Percentiles rank a stretch among this genome's conserved stretches.
Conservation (phyloP, 2,113 vertebrate genomes). For the Eudyptes chrysolophus region DNA sequence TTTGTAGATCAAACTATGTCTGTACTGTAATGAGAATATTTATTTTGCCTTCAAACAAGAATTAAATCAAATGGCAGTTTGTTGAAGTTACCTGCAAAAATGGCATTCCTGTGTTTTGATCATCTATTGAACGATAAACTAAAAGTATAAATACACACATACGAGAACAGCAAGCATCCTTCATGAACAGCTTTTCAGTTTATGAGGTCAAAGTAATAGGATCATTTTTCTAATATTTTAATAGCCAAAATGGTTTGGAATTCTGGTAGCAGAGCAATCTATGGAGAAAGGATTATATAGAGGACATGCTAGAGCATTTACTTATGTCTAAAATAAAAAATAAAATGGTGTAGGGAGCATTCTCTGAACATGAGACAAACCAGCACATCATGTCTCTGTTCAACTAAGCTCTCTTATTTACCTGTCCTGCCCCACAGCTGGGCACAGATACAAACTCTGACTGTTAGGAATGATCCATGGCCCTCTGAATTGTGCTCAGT, state of each 20-base stretch:
- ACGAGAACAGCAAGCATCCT: not conserved
- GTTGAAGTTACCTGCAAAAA: not conserved
- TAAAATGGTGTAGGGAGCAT: not conserved
- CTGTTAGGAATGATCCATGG: not conserved
- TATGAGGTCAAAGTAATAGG: not conserved
- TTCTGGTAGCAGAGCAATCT: not conserved
- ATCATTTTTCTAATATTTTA: not conserved
- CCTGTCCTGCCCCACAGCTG: not conserved
- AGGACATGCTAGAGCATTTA: not conserved
- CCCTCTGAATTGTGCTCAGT: not conserved
- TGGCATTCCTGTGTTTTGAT: not conserved
- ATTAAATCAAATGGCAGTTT: not conserved
- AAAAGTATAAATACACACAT: not conserved
- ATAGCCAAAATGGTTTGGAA: not conserved
- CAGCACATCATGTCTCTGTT: not conserved
- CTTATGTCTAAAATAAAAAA: not conserved
- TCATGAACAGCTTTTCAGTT: not conserved
- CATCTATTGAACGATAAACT: not conserved
- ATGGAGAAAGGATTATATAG: not conserved
- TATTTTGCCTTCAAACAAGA: slow-evolving; percentile 8
- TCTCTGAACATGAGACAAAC: not conserved
- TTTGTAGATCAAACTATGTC: slow-evolving; percentile 7
- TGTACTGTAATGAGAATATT: not conserved
- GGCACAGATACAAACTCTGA: not conserved
- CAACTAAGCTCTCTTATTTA: not conserved